Conservation (phyloP, 2,797 vertebrate genomes). For the Squalus acanthias region DNA sequence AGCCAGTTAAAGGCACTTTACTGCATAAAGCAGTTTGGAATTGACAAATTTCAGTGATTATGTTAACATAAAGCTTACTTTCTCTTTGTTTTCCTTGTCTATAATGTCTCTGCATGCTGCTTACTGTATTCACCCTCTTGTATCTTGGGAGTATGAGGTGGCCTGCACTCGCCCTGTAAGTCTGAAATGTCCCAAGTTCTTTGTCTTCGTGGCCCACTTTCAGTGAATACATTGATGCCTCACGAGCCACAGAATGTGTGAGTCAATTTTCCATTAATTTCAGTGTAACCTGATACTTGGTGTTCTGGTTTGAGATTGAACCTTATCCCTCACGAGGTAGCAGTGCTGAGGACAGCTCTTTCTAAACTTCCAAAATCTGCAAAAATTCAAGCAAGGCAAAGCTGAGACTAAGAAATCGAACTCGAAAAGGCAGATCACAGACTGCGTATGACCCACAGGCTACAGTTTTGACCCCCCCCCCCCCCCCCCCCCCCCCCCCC, state of each 20-base stretch:
- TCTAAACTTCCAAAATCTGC: not conserved
- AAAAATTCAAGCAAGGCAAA: not conserved
- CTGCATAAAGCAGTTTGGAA: not conserved
- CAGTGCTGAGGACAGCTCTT: not conserved
- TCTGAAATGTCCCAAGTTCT: not conserved
- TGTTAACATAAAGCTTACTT: not conserved
- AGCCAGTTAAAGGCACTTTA: slow-evolving; percentile 27
- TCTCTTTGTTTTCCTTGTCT: not conserved
- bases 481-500: too few relatives aligned
- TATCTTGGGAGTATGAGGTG: not conserved
- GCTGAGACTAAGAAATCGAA: too few relatives aligned
- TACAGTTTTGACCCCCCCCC: not conserved
- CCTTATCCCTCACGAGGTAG: not conserved
- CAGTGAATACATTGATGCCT: not conserved
- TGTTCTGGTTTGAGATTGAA: not conserved
- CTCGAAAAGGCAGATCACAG: not conserved
- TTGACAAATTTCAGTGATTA: not conserved
- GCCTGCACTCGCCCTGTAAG: not conserved
- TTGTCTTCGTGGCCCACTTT: too few relatives aligned
- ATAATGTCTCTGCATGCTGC: not conserved
- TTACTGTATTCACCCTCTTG: not conserved
- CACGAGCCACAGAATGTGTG: not conserved
- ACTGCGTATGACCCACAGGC: not conserved
- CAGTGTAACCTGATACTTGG: not conserved
- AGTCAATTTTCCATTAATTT: not conserved